phyloP scores from a whole-genome alignment of 2,113 vertebrate species.

The Laticauda colubrina region DNA sequence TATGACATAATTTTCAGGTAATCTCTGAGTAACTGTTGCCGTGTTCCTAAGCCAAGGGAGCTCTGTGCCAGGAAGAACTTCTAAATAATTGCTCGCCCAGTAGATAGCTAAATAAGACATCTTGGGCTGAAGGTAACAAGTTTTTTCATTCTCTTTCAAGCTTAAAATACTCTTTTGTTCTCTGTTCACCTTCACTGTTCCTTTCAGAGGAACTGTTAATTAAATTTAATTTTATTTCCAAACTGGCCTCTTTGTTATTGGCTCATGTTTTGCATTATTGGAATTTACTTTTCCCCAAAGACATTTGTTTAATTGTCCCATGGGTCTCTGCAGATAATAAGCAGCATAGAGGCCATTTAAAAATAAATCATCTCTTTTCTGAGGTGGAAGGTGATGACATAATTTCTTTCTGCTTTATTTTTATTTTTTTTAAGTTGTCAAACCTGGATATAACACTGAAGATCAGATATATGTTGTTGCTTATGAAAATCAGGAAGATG shows the following conservation, averaged over 20 bases:
- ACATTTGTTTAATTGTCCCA: background rate
- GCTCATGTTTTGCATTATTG: constrained; percentile 38
- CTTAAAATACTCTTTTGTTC: constrained; percentile 14
- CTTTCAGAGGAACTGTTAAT: constrained; percentile 3
- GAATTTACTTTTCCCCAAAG: constrained; percentile 12
- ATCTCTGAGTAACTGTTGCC: background rate
- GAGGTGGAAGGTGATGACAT: constrained; percentile 25
- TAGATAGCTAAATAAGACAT: background rate
- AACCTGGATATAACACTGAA: constrained; percentile 27
- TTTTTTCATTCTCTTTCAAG: background rate
- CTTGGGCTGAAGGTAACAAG: background rate
- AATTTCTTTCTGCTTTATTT: constrained; percentile 28
- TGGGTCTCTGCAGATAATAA: constrained; percentile 22
- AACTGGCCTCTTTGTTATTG: constrained; percentile 40
- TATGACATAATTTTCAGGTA: background rate
- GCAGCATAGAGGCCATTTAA: constrained; percentile 39
- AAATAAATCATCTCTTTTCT: constrained; percentile 39
- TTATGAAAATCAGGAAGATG: background rate
- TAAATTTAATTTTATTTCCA: constrained; percentile 12
- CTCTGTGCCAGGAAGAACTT: background rate
- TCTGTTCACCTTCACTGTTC: constrained; percentile 45
- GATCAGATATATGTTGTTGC: constrained; percentile 1
- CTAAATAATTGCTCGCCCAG: background rate
- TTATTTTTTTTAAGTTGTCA: constrained; percentile 12
- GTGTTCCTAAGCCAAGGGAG: background rate